Conservation (phyloP, 2,797 vertebrate genomes). For the Poeciliopsis infans region DNA sequence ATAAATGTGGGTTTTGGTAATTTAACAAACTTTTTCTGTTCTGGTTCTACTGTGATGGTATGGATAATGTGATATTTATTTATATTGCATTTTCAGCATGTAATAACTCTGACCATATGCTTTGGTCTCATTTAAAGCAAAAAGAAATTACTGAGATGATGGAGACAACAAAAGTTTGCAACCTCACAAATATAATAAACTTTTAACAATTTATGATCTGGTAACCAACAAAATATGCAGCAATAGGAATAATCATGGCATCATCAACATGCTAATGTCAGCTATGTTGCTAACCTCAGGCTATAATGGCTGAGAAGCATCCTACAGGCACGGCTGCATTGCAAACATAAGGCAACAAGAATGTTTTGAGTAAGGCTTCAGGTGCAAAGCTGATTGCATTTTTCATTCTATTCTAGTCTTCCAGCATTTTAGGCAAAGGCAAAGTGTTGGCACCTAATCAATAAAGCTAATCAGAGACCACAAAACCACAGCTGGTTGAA, state of each 20-base stretch:
- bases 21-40: background rate
- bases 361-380: conserved; percentile 29
- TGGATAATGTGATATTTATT: background rate
- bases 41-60: background rate
- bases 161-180: background rate
- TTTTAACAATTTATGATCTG: background rate
- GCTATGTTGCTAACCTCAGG: background rate
- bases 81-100: background rate
- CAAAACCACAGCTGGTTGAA: background rate
- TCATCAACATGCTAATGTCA: conserved; percentile 12
- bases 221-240: background rate
- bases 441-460: conserved; percentile 46
- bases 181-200: background rate
- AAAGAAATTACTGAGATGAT: background rate
- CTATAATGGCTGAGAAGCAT: conserved; percentile 10
- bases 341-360: conserved; percentile 20
- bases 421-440: conserved; percentile 42
- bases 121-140: background rate
- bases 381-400: conserved; percentile 22
- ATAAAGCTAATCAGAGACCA: conserved; percentile 33
- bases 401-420: conserved; percentile 19
- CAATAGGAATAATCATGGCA: background rate
- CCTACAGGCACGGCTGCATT: background rate
- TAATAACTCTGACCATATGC: background rate
- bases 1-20: conserved; percentile 26